These are phyloP conservation scores for Drosophila pachea DNA, from an alignment of 1,140 invertebrate species.

Conservation along the genomic window DNA sequence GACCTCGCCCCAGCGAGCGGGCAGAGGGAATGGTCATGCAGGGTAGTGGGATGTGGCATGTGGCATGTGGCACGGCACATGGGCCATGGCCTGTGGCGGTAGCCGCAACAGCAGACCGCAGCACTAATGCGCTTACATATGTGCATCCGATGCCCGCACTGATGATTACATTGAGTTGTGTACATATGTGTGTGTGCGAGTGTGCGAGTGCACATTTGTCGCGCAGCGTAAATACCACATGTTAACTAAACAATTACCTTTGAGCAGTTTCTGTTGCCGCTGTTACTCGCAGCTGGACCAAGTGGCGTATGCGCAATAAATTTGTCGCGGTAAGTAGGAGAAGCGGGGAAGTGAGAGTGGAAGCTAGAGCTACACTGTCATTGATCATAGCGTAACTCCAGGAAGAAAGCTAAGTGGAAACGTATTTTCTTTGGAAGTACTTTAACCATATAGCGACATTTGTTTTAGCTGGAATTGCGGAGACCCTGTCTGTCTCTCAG, in stretches of 20 bases:
- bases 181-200: slow-evolving; percentile 11
- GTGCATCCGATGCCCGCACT: slow-evolving; percentile 24
- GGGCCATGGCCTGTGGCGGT: slow-evolving; percentile 23
- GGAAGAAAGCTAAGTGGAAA: too few relatives aligned
- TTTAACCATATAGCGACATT: not conserved
- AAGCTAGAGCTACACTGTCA: slow-evolving; percentile 1
- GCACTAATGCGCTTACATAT: slow-evolving; percentile 67
- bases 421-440: too few relatives aligned
- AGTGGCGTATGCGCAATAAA: slow-evolving; percentile 58
- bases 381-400: not conserved
- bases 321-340: slow-evolving; percentile 4
- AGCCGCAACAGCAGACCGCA: slow-evolving; percentile 63
- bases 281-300: slow-evolving; percentile 33
- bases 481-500: not conserved
- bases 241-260: slow-evolving; percentile 73
- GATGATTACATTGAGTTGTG: slow-evolving; percentile 47
- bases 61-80: not conserved
- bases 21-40: slow-evolving; percentile 5
- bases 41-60: not conserved
- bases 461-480: not conserved
- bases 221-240: slow-evolving; percentile 63
- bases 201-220: slow-evolving; percentile 43
- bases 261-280: slow-evolving; percentile 29
- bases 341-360: not conserved
- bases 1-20: not conserved